phyloP scores from a whole-genome alignment of 2,888 invertebrate species.

The Griposia aprilina region DNA sequence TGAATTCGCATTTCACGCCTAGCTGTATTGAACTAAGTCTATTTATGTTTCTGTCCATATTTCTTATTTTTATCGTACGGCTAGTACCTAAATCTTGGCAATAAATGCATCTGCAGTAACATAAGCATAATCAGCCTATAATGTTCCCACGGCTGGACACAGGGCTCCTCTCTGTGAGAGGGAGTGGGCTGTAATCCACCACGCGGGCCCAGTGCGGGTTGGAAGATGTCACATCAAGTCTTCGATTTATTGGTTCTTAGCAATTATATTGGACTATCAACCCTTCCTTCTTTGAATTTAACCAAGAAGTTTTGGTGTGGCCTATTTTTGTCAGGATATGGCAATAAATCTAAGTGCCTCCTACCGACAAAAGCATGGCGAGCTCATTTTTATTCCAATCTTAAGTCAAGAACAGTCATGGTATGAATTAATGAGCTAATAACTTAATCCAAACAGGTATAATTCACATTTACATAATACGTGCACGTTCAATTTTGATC shows the following conservation, averaged over 20 bases:
- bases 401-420: constrained; percentile 45
- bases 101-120: too few species aligned
- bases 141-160: too few species aligned
- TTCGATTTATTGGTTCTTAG: too few species aligned
- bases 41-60: not conserved
- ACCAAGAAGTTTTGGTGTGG: not conserved
- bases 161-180: too few species aligned
- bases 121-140: too few species aligned
- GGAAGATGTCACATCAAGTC: too few species aligned
- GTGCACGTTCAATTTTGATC: constrained; percentile 69
- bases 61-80: too few species aligned
- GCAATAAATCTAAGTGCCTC: constrained; percentile 16
- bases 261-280: too few species aligned
- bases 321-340: constrained; percentile 18
- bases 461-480: constrained; percentile 63
- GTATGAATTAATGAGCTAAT: constrained; percentile 55
- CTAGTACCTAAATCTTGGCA: too few species aligned
- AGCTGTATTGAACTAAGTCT: not conserved
- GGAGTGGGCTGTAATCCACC: too few species aligned
- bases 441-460: constrained; percentile 56
- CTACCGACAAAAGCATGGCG: constrained; percentile 10
- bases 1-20: not conserved
- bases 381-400: constrained; percentile 55
- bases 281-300: too few species aligned
- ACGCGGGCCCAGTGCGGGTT: too few species aligned